Base-by-base conservation (phyloP, 1,140 invertebrate species). In the Drosophila suzukii region DNA sequence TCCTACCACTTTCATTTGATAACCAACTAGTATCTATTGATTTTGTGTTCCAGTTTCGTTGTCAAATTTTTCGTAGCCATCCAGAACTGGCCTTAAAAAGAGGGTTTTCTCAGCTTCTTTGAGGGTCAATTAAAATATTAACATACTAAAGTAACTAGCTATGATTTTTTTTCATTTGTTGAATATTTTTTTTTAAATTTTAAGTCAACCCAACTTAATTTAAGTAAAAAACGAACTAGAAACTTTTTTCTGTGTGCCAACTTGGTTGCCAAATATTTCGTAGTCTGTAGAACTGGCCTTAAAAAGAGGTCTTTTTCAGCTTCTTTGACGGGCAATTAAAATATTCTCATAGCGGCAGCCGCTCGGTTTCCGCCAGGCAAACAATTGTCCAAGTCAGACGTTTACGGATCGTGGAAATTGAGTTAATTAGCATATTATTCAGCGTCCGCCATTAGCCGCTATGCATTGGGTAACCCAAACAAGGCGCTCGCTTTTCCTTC, bases 391-490 rank as follows among this genome's bases (percentile, higher is more conserved):
- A 58, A 36, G 49, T 62, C 67, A 71, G 80, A 70, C 76, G 81
- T 89, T 89, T 89, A 75, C 84, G 74, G 74, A 90, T 90, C 85
- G 81, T 89, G 85, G 85, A 88, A 90, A 81, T 78, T 56, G 38
- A 81, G 85, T 78, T 84, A 90, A 89, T 89, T 90, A 84, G 70
- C 84, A 84, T 89, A 78, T 71, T 41, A 46, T 49, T 39, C 34
- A 66, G 43, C 36, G 34, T 32, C 44, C 41, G 34, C 66, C 67
- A 71, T 49, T 71, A 58, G 27, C 36, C 58, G 56, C 55, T 56
- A 36, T 34, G 67, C 62, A 59, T 81, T 78, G 58, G 53, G 50
- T 80, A 75, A 83, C 43, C 55, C 43, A 62, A 34, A 54, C 39
- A 43, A 10, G 39, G 43, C 73, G 47, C 54, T 32, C 56, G 80